These are phyloP conservation scores for Cephus nigrinus DNA, from an alignment of 2,888 invertebrate species.

Conservation along the genomic window DNA sequence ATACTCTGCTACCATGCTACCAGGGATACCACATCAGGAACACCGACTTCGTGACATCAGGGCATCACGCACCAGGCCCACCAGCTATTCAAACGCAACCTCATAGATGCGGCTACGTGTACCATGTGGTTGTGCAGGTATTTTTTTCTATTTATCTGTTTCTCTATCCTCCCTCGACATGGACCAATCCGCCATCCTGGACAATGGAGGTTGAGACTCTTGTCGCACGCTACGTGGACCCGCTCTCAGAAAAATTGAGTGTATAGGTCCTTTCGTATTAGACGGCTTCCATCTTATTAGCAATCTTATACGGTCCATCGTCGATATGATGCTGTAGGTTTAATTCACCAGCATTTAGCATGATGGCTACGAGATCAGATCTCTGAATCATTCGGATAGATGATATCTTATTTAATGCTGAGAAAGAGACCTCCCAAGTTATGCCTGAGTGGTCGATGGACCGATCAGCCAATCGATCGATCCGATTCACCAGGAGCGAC, in stretches of 20 bases:
- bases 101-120: background rate
- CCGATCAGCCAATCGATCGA: background rate
- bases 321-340: background rate
- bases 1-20: background rate
- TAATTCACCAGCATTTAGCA: background rate
- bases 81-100: background rate
- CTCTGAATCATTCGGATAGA: background rate
- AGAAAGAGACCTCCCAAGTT: background rate
- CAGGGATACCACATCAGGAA: background rate
- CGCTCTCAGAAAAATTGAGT: background rate
- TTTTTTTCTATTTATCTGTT: background rate
- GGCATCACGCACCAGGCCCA: background rate
- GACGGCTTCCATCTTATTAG: background rate
- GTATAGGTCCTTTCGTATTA: background rate
- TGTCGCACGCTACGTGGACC: background rate
- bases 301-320: background rate
- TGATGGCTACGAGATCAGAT: background rate
- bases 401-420: background rate
- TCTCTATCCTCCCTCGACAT: background rate
- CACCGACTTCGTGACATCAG: background rate
- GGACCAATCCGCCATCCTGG: background rate
- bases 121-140: background rate
- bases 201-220: background rate
- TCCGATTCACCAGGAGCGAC: background rate
- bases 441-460: background rate